Evolutionary conservation across 2,113 vertebrate species (phyloP).

Genomic region (Ondatra zibethicus): DNA sequence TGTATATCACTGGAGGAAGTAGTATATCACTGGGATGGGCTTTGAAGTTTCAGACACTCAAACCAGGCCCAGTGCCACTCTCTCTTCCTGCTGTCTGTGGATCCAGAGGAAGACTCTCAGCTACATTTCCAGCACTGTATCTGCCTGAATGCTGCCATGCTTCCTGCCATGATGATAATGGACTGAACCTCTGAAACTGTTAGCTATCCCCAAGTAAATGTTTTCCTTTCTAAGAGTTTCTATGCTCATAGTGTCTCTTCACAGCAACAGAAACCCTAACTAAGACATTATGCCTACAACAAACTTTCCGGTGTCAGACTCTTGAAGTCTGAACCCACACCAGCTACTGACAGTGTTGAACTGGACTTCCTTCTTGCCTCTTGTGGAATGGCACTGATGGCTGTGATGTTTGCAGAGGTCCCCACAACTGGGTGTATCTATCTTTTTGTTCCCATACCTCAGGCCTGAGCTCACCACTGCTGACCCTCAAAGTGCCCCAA

Average conservation of each 20-base stretch:
- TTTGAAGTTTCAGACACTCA: background rate
- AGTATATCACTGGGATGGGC: background rate
- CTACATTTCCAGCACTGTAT: background rate
- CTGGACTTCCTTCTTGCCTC: background rate
- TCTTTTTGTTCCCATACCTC: background rate
- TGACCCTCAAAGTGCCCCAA: background rate
- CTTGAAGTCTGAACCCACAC: background rate
- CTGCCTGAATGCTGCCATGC: background rate
- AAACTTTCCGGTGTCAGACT: background rate
- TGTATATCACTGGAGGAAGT: background rate
- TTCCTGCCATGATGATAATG: background rate
- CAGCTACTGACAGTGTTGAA: background rate
- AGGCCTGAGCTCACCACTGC: background rate
- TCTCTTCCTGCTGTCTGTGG: background rate
- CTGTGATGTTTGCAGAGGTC: background rate
- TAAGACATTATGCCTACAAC: background rate
- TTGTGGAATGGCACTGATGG: background rate
- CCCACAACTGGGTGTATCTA: background rate
- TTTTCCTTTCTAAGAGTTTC: background rate
- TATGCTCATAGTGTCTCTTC: background rate
- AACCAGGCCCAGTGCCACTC: background rate
- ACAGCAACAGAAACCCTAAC: background rate
- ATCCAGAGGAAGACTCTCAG: background rate
- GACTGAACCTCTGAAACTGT: background rate
- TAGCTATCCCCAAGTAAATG: background rate